These are phyloP conservation scores for Phyllopteryx taeniolatus DNA, from an alignment of 2,113 vertebrate genomes.

Conservation along the genomic window DNA sequence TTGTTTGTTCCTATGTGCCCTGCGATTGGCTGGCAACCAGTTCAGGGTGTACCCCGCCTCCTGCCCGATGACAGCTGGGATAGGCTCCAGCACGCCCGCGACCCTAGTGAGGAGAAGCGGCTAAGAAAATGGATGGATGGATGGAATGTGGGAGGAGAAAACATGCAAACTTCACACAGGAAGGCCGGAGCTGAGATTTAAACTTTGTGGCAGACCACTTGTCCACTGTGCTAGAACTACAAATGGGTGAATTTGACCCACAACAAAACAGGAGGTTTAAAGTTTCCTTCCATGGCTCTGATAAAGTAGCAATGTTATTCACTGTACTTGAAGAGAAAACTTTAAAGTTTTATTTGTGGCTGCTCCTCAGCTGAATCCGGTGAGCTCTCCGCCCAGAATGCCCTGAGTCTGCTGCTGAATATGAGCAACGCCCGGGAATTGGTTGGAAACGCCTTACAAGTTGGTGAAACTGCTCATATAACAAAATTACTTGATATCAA, in stretches of 20 bases:
- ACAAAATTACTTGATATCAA: background rate
- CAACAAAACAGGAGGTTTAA: background rate
- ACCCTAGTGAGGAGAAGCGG: no score
- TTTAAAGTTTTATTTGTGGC: background rate
- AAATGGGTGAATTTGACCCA: background rate
- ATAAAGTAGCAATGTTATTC: background rate
- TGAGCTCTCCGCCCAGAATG: constrained; percentile 86
- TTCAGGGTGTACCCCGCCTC: no score
- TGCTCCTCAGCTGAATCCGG: constrained; percentile 72
- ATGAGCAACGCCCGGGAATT: constrained; percentile 89
- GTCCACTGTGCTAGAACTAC: background rate
- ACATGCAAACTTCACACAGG: no score
- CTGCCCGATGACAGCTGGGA: no score
- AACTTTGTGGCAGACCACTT: background rate
- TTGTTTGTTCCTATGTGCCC: no score
- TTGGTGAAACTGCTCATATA: constrained; percentile 42
- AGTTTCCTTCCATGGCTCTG: no score
- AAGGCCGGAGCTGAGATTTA: no score
- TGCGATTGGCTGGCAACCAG: no score
- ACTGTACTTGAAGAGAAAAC: background rate
- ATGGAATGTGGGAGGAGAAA: no score
- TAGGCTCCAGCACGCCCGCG: no score
- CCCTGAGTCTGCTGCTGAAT: constrained; percentile 89
- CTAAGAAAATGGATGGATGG: no score
- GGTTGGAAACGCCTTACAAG: constrained; percentile 82